These are phyloP conservation scores for Spodoptera exigua DNA, from an alignment of 2,888 invertebrate species.

Conservation along the genomic window DNA sequence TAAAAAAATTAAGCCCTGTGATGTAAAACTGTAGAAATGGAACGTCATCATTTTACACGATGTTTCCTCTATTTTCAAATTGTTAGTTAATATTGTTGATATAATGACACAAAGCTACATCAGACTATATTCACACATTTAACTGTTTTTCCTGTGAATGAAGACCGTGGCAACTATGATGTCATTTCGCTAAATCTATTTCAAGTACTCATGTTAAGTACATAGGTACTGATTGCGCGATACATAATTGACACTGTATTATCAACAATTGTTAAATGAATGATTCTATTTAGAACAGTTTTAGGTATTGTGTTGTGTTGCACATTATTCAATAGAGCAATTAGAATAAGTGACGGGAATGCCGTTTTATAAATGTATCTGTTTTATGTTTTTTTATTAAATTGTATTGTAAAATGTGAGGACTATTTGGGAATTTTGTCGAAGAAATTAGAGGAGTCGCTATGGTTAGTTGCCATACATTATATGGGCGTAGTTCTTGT, in stretches of 20 bases:
- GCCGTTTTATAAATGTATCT: too few relatives aligned
- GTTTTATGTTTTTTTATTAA: too few relatives aligned
- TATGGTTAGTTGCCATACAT: too few relatives aligned
- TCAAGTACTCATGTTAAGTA: slow-evolving; percentile 23
- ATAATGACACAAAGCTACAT: not conserved
- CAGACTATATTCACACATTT: not conserved
- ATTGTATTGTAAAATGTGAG: too few relatives aligned
- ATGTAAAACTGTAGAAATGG: too few relatives aligned
- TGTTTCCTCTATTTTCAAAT: too few relatives aligned
- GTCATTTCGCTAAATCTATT: slow-evolving; percentile 24
- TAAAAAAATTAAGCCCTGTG: too few relatives aligned
- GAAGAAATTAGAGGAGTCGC: too few relatives aligned
- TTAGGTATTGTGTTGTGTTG: slow-evolving; percentile 8
- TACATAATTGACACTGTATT: slow-evolving; percentile 20
- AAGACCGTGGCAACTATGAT: slow-evolving; percentile 24
- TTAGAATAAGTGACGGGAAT: not conserved
- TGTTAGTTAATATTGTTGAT: too few relatives aligned
- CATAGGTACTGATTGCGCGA: slow-evolving; percentile 16
- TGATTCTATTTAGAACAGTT: slow-evolving; percentile 9
- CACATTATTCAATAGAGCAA: slow-evolving; percentile 5
- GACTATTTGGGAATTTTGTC: too few relatives aligned
- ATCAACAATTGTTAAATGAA: slow-evolving; percentile 24
- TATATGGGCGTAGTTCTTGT: too few relatives aligned
- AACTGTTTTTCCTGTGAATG: slow-evolving; percentile 12
- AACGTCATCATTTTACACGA: too few relatives aligned